These are phyloP conservation scores for Chydorus sphaericus DNA, from an alignment of 2,888 invertebrate species.

Conservation along the genomic window DNA sequence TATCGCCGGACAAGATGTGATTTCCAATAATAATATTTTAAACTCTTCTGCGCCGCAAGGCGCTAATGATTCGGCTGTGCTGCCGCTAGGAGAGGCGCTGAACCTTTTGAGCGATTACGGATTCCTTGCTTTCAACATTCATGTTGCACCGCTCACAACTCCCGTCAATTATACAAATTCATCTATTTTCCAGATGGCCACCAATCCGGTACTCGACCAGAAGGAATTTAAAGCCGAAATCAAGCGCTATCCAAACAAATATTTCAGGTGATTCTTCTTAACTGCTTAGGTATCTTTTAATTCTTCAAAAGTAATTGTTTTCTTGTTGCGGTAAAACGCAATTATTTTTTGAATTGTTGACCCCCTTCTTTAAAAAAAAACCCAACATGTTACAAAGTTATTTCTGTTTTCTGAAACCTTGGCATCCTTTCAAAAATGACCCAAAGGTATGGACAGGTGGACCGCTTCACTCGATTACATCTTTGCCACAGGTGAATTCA, in stretches of 20 bases:
- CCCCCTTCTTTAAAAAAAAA: too few relatives aligned
- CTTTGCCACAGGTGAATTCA: too few relatives aligned
- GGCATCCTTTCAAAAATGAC: neutral
- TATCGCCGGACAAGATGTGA: too few relatives aligned
- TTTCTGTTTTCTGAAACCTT: too few relatives aligned
- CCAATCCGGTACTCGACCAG: constrained; percentile 7
- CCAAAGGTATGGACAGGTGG: neutral
- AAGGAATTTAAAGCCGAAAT: neutral
- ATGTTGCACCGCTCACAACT: constrained; percentile 11
- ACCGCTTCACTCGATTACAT: constrained; percentile 9
- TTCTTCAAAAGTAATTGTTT: too few relatives aligned
- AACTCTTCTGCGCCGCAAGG: too few relatives aligned
- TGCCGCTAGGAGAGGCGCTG: constrained; percentile 10
- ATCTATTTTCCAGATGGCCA: constrained; percentile 6
- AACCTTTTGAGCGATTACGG: constrained; percentile 12
- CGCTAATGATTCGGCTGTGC: neutral
- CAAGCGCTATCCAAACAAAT: neutral
- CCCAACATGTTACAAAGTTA: too few relatives aligned
- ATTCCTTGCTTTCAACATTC: constrained; percentile 11
- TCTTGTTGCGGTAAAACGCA: too few relatives aligned
- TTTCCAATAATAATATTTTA: too few relatives aligned
- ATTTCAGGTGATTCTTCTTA: neutral
- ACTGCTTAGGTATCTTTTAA: neutral
- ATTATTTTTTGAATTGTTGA: neutral
- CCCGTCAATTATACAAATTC: neutral